Evolutionary conservation across 2,113 vertebrate species (phyloP).

Genomic region (Aphyosemion australe): DNA sequence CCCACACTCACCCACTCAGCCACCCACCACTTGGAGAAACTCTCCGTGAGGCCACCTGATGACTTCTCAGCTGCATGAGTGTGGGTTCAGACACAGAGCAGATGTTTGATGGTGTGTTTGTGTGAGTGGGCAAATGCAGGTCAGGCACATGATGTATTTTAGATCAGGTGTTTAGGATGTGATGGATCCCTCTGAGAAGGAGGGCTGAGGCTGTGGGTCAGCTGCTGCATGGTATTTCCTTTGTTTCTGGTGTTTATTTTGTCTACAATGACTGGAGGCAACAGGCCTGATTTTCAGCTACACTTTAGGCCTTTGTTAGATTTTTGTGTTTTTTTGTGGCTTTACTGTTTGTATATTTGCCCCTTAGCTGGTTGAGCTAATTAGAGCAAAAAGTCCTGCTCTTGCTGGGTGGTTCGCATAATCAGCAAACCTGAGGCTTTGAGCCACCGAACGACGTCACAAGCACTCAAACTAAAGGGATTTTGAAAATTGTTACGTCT

Average conservation of each 20-base stretch:
- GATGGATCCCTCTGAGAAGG: conserved; percentile 36
- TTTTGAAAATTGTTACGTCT: conserved; percentile 65
- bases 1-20: conserved; percentile 52
- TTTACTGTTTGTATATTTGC: conserved; percentile 45
- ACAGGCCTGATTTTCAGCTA: conserved; percentile 20
- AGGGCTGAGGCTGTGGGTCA: conserved; percentile 49
- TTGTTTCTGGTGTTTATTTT: conserved; percentile 42
- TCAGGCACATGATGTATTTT: conserved; percentile 46
- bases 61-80: conserved; percentile 34
- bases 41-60: conserved; percentile 39
- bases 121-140: conserved; percentile 30
- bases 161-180: conserved; percentile 54
- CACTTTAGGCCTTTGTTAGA: conserved; percentile 42
- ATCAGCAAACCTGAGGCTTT: conserved; percentile 53
- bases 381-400: conserved; percentile 37
- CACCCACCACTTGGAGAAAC: conserved; percentile 45
- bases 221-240: conserved; percentile 44
- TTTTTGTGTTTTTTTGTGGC: conserved; percentile 13
- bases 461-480: conserved; percentile 48
- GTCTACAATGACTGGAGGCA: conserved; percentile 31
- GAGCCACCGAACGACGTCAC: conserved; percentile 45
- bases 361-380: conserved; percentile 48
- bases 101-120: conserved; percentile 52
- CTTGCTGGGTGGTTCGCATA: conserved; percentile 44
- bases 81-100: conserved; percentile 46